Percentiles rank a stretch among this genome's conserved stretches.
Evolutionary conservation across 2,113 vertebrate species (phyloP).

Genomic region (Ivindomyrus marchei): DNA sequence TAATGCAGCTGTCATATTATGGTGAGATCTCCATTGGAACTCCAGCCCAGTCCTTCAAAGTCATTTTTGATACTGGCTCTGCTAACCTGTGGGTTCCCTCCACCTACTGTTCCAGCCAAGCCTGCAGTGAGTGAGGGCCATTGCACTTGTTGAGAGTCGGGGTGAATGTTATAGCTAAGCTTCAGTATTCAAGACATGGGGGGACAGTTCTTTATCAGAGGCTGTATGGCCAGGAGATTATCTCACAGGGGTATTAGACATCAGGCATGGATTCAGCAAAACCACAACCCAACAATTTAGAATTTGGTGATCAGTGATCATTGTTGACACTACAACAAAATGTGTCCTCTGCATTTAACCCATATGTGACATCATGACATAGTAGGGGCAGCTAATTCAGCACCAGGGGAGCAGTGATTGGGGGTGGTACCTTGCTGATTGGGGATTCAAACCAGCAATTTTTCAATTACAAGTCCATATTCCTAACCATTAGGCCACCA

Average conservation of each 20-base stretch:
- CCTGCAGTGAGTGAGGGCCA: constrained; percentile 38
- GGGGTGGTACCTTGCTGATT: too few relatives aligned
- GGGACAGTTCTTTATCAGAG: not conserved
- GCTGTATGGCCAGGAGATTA: not conserved
- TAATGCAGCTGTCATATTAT: constrained; percentile 43
- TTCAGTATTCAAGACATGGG: not conserved
- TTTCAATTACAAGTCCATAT: too few relatives aligned
- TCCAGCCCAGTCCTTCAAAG: constrained; percentile 50
- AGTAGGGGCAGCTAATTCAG: too few relatives aligned
- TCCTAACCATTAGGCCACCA: too few relatives aligned
- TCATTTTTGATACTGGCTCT: constrained; percentile 48
- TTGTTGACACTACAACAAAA: too few relatives aligned
- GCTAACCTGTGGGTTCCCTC: constrained; percentile 53
- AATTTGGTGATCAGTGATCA: too few relatives aligned
- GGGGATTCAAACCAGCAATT: too few relatives aligned
- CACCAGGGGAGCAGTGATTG: too few relatives aligned
- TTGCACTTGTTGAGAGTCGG: not conserved
- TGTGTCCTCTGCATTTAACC: too few relatives aligned
- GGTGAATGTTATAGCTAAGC: not conserved
- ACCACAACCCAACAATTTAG: not conserved
- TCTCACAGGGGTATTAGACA: not conserved
- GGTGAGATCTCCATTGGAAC: constrained; percentile 50
- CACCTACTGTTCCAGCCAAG: constrained; percentile 43
- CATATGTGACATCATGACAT: too few relatives aligned
- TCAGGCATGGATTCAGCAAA: not conserved